phyloP scores from a whole-genome alignment of 2,888 invertebrate genomes.

The Gryllus longicercus region DNA sequence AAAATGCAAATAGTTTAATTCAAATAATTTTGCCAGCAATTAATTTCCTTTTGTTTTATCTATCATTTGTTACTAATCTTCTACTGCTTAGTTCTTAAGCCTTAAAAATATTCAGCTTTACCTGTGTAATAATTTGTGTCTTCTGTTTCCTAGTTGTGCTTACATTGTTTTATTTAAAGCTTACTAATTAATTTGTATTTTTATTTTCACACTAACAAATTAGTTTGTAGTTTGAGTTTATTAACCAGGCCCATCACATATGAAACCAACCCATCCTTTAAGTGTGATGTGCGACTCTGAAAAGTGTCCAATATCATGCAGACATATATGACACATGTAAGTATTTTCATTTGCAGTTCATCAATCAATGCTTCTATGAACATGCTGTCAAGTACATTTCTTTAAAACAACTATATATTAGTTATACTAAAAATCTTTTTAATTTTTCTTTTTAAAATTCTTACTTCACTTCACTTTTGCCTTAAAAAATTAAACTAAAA shows the following conservation, averaged over 20 bases:
- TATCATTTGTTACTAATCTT: background rate
- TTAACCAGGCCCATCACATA: conserved; percentile 33
- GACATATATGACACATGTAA: conserved; percentile 30
- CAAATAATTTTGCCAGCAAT: background rate
- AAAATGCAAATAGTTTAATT: too few species aligned
- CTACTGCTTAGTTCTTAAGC: conserved; percentile 25
- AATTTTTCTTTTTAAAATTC: too few species aligned
- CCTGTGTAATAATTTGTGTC: conserved; percentile 17
- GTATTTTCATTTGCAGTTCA: conserved; percentile 26
- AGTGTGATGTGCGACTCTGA: conserved; percentile 34
- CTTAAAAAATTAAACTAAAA: too few species aligned
- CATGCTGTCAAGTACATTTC: too few species aligned
- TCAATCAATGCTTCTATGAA: too few species aligned
- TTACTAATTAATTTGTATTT: conserved; percentile 10
- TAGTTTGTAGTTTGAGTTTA: conserved; percentile 35
- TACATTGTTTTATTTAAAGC: conserved; percentile 4
- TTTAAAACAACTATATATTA: too few species aligned
- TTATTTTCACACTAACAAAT: conserved; percentile 33
- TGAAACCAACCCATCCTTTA: conserved; percentile 32
- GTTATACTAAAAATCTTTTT: too few species aligned
- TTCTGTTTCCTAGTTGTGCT: conserved; percentile 3
- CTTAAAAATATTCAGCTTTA: background rate
- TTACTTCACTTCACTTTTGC: too few species aligned
- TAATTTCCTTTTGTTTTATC: conserved; percentile 22
- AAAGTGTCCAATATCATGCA: conserved; percentile 32